phyloP scores from a whole-genome alignment of 2,888 invertebrate species.

The Microchrysa polita region DNA sequence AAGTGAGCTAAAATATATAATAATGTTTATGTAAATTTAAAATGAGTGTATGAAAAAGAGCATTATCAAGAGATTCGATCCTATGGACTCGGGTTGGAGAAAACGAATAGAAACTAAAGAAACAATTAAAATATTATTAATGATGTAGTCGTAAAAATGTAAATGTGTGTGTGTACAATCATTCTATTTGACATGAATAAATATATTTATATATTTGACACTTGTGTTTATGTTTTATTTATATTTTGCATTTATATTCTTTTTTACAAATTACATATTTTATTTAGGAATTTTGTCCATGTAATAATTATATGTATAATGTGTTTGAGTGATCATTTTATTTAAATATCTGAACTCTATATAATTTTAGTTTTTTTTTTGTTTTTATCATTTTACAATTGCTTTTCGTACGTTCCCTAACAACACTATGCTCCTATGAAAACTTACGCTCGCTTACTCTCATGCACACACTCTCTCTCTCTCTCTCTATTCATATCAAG shows the following conservation, averaged over 20 bases:
- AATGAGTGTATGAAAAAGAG: conserved; percentile 9
- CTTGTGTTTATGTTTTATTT: conserved; percentile 47
- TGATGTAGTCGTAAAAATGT: conserved; percentile 15
- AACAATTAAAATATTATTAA: not conserved
- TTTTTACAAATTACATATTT: conserved; percentile 45
- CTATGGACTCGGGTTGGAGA: not conserved
- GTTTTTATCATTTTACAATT: conserved; percentile 39
- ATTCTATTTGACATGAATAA: conserved; percentile 50
- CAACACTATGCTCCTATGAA: conserved; percentile 8
- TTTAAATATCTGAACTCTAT: conserved; percentile 33
- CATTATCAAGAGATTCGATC: conserved; percentile 13
- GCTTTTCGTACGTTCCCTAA: conserved; percentile 41
- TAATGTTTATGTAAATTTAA: not conserved
- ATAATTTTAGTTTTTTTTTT: conserved; percentile 28
- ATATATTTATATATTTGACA: conserved; percentile 50
- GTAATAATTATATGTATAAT: conserved; percentile 27
- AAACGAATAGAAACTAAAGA: not conserved
- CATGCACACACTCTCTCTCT: too few species aligned
- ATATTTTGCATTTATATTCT: conserved; percentile 46
- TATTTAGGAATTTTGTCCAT: conserved; percentile 47
- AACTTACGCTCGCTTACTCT: conserved; percentile 35
- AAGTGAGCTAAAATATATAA: conserved; percentile 21
- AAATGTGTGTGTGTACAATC: conserved; percentile 18
- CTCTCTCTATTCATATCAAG: conserved; percentile 14
- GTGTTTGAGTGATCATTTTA: not conserved